A percentile compares a stretch with the other conserved stretches of the same genome.
These are phyloP conservation scores for Dysdera silvatica DNA, from an alignment of 1,140 invertebrate species.

Conservation along the genomic window DNA sequence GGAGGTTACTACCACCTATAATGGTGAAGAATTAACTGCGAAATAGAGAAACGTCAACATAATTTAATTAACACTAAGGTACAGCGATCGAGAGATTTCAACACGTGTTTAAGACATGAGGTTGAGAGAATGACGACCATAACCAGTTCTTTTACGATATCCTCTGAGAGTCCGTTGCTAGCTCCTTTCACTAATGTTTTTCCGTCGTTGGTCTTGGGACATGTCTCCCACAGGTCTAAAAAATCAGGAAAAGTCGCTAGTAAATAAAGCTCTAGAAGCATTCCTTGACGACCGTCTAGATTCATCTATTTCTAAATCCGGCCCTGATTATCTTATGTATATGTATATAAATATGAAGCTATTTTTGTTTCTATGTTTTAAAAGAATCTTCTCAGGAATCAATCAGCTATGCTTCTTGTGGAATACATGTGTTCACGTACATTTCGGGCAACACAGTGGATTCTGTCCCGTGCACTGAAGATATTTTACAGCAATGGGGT, in stretches of 20 bases:
- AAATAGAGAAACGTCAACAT: too few species aligned
- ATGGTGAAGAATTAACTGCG: too few species aligned
- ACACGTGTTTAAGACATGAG: too few species aligned
- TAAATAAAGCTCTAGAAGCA: neutral
- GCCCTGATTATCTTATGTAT: neutral
- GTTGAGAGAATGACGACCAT: too few species aligned
- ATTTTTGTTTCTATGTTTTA: neutral
- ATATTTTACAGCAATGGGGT: constrained; percentile 61
- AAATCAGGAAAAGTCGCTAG: neutral
- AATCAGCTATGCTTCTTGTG: neutral
- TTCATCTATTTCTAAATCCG: neutral
- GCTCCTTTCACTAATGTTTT: too few species aligned
- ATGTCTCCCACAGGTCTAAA: too few species aligned
- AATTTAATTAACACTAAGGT: too few species aligned
- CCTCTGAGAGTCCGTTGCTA: too few species aligned
- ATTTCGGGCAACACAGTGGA: constrained; percentile 60
- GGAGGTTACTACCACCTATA: too few species aligned
- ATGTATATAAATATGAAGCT: neutral
- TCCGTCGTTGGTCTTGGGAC: too few species aligned
- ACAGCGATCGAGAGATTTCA: too few species aligned
- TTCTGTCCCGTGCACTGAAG: constrained; percentile 50
- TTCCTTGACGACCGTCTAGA: neutral
- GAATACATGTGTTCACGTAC: constrained; percentile 54
- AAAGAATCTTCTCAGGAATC: neutral
- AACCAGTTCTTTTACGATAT: too few species aligned